Conservation (phyloP, 2,797 vertebrate genomes). For the Lithobates sylvaticus region DNA sequence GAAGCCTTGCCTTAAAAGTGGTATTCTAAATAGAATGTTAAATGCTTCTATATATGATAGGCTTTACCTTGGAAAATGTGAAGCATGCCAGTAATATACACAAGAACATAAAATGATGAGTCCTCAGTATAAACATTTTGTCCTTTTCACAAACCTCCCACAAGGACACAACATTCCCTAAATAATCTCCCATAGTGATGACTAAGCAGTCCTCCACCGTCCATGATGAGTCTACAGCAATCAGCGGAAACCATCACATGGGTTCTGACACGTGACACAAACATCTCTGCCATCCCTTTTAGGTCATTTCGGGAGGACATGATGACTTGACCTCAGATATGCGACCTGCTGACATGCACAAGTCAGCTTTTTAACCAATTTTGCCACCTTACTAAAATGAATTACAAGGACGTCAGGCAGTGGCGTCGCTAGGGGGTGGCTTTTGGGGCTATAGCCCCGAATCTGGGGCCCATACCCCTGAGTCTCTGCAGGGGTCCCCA, state of each 20-base stretch:
- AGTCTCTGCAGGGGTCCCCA: no score
- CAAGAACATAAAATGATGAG: neutral
- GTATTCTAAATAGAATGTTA: no score
- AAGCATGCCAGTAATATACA: neutral
- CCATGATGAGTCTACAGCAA: neutral
- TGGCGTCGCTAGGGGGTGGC: no score
- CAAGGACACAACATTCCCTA: conserved; percentile 1
- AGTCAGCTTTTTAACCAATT: neutral
- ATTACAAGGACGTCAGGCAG: no score
- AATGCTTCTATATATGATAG: neutral
- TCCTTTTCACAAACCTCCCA: conserved; percentile 10
- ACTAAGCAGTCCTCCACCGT: neutral
- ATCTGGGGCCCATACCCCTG: no score
- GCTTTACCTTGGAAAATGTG: neutral
- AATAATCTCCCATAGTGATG: neutral
- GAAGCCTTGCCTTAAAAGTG: no score
- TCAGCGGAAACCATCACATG: neutral
- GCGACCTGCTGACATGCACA: neutral
- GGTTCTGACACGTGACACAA: neutral
- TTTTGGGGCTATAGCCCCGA: no score
- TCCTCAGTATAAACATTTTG: conserved; percentile 14
- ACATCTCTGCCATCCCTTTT: neutral
- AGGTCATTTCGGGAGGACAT: neutral
- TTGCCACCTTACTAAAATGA: no score
- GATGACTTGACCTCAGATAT: neutral